These are phyloP conservation scores for Apostichopus californicus DNA, from an alignment of 35 echinoderm and acorn worm genomes.

Conservation along the genomic window DNA sequence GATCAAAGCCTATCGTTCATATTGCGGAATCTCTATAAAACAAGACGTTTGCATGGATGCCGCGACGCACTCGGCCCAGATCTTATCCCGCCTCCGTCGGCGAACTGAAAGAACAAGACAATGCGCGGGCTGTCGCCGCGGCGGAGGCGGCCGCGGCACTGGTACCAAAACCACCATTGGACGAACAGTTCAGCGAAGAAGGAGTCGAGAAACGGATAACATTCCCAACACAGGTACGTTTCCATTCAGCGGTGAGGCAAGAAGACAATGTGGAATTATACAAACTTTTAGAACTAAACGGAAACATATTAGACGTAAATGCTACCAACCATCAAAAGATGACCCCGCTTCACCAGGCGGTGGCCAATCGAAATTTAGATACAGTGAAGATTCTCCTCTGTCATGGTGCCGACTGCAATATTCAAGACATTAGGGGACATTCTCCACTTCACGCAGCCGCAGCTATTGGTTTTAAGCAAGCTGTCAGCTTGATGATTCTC, in stretches of 20 bases:
- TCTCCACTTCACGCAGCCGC: slow-evolving; percentile 84
- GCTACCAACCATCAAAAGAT: slow-evolving; percentile 76
- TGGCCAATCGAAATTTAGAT: slow-evolving; percentile 84
- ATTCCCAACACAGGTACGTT: slow-evolving; percentile 84
- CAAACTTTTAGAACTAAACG: slow-evolving; percentile 54
- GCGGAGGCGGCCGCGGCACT: slow-evolving; percentile 48
- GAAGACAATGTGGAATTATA: slow-evolving; percentile 86
- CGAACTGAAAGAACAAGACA: slow-evolving; percentile 50
- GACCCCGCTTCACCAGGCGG: slow-evolving; percentile 85
- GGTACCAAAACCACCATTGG: slow-evolving; percentile 37
- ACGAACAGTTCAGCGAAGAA: neutral
- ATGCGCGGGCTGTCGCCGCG: slow-evolving; percentile 46
- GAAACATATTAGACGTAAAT: slow-evolving; percentile 62
- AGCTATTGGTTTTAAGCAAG: slow-evolving; percentile 69
- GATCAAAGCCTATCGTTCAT: neutral
- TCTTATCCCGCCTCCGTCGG: slow-evolving; percentile 34
- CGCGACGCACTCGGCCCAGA: slow-evolving; percentile 35
- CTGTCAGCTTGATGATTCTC: slow-evolving; percentile 82
- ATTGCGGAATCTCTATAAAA: slow-evolving; percentile 25
- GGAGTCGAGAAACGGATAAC: slow-evolving; percentile 66
- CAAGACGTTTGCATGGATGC: slow-evolving; percentile 35
- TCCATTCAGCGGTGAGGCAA: slow-evolving; percentile 85
- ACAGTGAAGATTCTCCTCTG: slow-evolving; percentile 84
- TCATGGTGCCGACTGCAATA: slow-evolving; percentile 70
- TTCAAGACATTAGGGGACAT: slow-evolving; percentile 75